These are phyloP conservation scores for Drosophila percnosoma DNA, from an alignment of 2,888 invertebrate genomes.

Conservation along the genomic window DNA sequence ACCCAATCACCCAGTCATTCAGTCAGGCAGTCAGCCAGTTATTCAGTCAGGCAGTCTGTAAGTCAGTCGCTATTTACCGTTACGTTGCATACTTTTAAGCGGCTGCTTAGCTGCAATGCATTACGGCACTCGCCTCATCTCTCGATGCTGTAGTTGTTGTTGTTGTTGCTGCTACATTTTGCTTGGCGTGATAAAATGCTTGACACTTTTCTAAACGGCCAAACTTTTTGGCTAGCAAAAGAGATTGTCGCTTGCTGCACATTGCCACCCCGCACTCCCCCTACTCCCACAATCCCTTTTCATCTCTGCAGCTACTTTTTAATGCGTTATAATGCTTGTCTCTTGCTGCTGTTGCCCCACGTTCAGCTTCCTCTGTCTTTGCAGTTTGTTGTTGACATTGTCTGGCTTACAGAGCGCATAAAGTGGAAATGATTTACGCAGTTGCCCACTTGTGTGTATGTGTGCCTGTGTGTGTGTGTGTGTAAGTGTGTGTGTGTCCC, in stretches of 20 bases:
- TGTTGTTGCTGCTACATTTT: conserved; percentile 35
- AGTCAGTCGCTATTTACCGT: conserved; percentile 53
- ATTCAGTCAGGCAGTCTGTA: conserved; percentile 30
- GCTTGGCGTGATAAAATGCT: conserved; percentile 76
- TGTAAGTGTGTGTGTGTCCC: conserved; percentile 22
- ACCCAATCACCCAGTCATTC: conserved; percentile 41
- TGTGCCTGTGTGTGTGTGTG: conserved; percentile 21
- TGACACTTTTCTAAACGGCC: conserved; percentile 79
- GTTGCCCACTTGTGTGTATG: conserved; percentile 53
- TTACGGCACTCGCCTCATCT: conserved; percentile 34
- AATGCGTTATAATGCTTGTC: conserved; percentile 70
- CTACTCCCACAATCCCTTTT: not conserved
- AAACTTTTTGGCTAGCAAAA: conserved; percentile 72
- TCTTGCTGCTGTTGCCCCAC: conserved; percentile 20
- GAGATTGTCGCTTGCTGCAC: conserved; percentile 58
- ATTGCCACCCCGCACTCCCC: not conserved
- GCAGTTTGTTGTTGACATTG: conserved; percentile 80
- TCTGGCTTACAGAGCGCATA: conserved; percentile 77
- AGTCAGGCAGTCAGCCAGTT: conserved; percentile 40
- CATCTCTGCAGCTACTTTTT: conserved; percentile 57
- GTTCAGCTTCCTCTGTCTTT: conserved; percentile 41
- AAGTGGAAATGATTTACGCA: conserved; percentile 80
- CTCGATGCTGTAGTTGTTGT: conserved; percentile 20
- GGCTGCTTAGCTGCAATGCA: conserved; percentile 64
- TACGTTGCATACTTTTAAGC: conserved; percentile 66